These are phyloP conservation scores for Erynnis tages DNA, from an alignment of 2,888 invertebrate species.

Conservation along the genomic window DNA sequence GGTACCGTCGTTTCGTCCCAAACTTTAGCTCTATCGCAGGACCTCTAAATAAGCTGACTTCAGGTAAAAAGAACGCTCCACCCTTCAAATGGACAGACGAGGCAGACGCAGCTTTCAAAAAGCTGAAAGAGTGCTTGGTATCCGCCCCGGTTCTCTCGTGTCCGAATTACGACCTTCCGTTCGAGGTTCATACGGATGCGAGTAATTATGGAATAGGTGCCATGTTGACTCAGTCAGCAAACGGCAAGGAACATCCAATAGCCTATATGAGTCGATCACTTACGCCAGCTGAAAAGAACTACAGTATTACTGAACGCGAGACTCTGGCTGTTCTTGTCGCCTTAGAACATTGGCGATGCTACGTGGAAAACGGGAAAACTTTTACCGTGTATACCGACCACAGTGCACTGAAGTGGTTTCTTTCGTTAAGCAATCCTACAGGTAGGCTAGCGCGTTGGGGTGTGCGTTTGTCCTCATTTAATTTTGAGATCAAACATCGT, in stretches of 20 bases:
- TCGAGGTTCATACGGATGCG: constrained; percentile 34
- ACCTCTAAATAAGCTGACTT: constrained; percentile 34
- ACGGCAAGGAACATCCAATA: constrained; percentile 24
- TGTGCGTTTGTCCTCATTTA: constrained; percentile 34
- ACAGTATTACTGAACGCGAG: constrained; percentile 29
- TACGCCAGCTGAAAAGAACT: constrained; percentile 25
- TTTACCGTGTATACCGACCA: constrained; percentile 31
- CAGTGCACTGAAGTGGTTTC: constrained; percentile 30
- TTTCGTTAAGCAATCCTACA: constrained; percentile 29
- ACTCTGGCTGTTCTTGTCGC: constrained; percentile 27
- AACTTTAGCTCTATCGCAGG: constrained; percentile 35
- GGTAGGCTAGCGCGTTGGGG: constrained; percentile 39
- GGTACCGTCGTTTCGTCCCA: constrained; percentile 36
- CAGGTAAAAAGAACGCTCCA: constrained; percentile 28
- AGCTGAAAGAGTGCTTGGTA: constrained; percentile 28
- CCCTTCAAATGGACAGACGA: constrained; percentile 33
- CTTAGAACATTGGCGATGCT: constrained; percentile 29
- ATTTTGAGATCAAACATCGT: constrained; percentile 37
- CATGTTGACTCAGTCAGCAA: constrained; percentile 23
- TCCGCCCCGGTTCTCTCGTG: constrained; percentile 32
- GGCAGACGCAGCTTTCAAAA: constrained; percentile 29
- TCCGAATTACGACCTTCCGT: constrained; percentile 29
- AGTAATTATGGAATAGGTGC: constrained; percentile 29
- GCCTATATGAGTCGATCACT: constrained; percentile 27
- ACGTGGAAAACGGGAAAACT: constrained; percentile 25